These are phyloP conservation scores for Apodemus speciosus DNA, from an alignment of 2,113 vertebrate species.

Conservation along the genomic window DNA sequence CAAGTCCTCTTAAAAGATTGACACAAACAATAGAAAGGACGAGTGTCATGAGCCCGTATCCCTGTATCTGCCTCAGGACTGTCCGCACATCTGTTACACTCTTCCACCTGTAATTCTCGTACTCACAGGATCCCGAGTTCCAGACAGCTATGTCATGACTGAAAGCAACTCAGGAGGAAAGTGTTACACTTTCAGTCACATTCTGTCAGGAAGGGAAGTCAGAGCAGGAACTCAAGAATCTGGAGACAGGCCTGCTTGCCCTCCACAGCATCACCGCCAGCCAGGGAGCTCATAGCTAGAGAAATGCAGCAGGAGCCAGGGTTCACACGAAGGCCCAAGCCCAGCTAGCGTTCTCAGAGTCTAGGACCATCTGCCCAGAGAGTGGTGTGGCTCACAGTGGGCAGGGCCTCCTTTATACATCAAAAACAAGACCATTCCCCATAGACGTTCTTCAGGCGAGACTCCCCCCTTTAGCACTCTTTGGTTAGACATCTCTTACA, in stretches of 20 bases:
- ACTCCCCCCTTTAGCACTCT: not conserved
- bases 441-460: not conserved
- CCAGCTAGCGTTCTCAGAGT: not conserved
- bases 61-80: not conserved
- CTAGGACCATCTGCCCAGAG: not conserved
- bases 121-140: not conserved
- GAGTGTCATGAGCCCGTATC: not conserved
- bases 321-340: not conserved
- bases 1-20: not conserved
- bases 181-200: not conserved
- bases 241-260: not conserved
- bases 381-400: not conserved
- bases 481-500: not conserved
- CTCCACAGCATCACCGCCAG: not conserved
- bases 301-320: not conserved
- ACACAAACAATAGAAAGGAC: not conserved
- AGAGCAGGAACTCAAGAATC: not conserved
- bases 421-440: not conserved
- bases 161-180: not conserved
- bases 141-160: not conserved
- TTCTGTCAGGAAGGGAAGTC: not conserved
- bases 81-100: not conserved
- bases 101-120: not conserved
- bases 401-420: not conserved
- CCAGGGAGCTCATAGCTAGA: not conserved